Base-by-base conservation (phyloP, 2,113 vertebrate species). In the Pholis gunnellus region DNA sequence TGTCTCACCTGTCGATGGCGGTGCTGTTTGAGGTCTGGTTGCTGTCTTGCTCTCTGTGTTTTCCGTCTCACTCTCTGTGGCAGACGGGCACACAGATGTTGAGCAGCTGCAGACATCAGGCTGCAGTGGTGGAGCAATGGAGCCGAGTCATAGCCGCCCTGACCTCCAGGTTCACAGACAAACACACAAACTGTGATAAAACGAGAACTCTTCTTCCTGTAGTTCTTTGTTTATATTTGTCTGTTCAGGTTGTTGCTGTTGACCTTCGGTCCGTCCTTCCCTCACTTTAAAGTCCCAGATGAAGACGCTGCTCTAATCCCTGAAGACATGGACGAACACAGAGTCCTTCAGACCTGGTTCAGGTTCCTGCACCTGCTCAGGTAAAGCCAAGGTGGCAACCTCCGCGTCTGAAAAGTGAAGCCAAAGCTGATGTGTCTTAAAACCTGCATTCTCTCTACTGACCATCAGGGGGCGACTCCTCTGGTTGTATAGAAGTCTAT, bases 1-100 rank as follows among this genome's bases (percentile, higher is more conserved):
- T 98, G 90, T 96, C 96, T 34, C 96, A 98, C 87, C 97, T 96
- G 87, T 88, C 97, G 75, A 96, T 98, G 83, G 97, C 95, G 0
- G 97, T 98, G 79, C 95, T 98, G 27, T 97, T 99, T 88, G 97
- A 99, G 88, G 97, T 97, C 48, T 99, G 97, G 97, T 90, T 99
- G 56, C 89, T 97, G 5, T 97, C 97, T 73, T 98, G 97, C 69
- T 95, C 95, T 0, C 94, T 95, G 25, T 99, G 97, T 93, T 99
- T 97, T 72, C 97, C 97, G 10, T 97, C 97, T n/a, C 97, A 96
- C 29, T 97, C 96, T 0, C 96, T 98, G 56, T 99, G 97, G 97
- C 97, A 97, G 91, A 97, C 96, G 44, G 97, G 96, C 89, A 96
- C 96, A 93, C 97, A 98, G 92, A 97, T 98, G 97, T 94, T 99